Percentiles rank a stretch among this genome's conserved stretches.
phyloP scores from a whole-genome alignment of 2,113 vertebrate species.

The Pelodiscus sinensis region DNA sequence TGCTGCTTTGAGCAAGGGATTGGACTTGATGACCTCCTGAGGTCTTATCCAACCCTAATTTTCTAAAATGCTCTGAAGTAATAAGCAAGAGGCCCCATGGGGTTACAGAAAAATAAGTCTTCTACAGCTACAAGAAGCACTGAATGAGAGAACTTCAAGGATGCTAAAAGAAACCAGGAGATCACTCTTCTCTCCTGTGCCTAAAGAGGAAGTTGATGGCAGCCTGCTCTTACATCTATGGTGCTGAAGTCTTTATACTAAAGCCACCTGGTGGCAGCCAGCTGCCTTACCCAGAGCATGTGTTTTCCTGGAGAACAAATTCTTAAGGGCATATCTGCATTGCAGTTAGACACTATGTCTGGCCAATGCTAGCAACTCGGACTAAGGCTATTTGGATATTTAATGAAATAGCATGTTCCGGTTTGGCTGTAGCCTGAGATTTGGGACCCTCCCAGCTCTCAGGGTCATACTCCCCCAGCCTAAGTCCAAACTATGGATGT shows the following conservation, averaged over 20 bases:
- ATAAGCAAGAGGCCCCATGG: background rate
- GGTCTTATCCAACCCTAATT: no score
- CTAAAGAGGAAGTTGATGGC: background rate
- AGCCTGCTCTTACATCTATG: background rate
- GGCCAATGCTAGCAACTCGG: background rate
- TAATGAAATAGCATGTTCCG: no score
- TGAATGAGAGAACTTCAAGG: background rate
- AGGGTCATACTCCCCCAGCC: background rate
- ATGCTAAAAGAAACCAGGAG: background rate
- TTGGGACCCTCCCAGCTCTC: background rate
- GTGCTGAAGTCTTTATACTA: background rate
- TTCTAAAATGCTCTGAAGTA: no score
- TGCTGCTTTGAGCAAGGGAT: no score
- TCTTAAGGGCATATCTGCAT: background rate
- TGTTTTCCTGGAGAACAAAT: background rate
- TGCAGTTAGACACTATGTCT: background rate
- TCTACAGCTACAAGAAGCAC: background rate
- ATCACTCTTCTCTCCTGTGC: background rate
- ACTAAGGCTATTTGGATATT: background rate
- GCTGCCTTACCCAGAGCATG: background rate
- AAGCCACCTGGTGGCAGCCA: background rate
- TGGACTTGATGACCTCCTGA: no score
- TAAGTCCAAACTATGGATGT: background rate
- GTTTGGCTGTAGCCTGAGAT: background rate
- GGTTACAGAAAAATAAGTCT: fast-evolving